Conservation (phyloP, 2,113 vertebrate species). For the Peromyscus polionotus region DNA sequence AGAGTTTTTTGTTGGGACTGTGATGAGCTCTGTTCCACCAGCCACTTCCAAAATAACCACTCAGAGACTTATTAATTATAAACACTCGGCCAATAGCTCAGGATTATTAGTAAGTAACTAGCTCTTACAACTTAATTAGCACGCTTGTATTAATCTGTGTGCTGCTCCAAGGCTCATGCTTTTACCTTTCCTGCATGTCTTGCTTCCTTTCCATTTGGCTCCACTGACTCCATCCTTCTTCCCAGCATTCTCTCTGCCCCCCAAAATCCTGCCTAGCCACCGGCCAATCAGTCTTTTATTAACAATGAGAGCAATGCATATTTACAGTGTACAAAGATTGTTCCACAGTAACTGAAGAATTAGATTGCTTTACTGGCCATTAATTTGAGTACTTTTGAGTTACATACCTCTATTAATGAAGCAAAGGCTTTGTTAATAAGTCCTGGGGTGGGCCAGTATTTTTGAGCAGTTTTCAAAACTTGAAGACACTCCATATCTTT, state of each 20-base stretch:
- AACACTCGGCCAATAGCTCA: neutral
- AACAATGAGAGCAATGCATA: neutral
- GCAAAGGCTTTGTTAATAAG: neutral
- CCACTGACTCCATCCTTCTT: neutral
- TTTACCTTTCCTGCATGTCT: neutral
- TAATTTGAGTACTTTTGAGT: neutral
- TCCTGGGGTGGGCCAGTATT: too few relatives aligned
- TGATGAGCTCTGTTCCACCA: neutral
- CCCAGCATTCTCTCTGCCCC: neutral
- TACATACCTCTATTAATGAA: constrained; percentile 18
- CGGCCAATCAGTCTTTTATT: neutral
- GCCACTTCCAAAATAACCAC: neutral
- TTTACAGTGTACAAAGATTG: neutral
- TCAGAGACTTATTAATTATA: neutral
- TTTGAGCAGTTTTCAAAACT: neutral
- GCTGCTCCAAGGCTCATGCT: neutral
- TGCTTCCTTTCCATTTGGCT: neutral
- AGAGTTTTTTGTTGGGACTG: too few relatives aligned
- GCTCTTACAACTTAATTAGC: neutral
- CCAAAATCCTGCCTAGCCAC: neutral
- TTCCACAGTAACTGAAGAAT: neutral
- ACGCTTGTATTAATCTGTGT: neutral
- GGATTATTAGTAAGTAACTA: neutral
- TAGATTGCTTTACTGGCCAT: neutral
- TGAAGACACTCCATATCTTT: neutral